Conservation (phyloP, 2,888 invertebrate species). For the Cynaeus angustus region DNA sequence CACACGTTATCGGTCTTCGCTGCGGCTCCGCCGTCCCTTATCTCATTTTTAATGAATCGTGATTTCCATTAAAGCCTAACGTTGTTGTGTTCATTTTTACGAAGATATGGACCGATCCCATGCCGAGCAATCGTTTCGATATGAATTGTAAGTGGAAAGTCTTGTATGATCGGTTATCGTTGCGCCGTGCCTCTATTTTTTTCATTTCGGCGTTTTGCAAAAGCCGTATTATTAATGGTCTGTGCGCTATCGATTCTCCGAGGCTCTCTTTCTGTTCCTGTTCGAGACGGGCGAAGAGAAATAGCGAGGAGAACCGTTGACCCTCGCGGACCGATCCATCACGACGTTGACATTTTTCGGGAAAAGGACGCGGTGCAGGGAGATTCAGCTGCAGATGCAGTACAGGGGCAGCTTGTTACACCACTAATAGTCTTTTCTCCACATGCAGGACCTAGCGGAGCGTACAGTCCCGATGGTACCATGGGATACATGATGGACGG, state of each 20-base stretch:
- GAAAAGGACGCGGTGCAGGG: slow-evolving; percentile 43
- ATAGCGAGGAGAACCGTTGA: slow-evolving; percentile 75
- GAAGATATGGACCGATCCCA: slow-evolving; percentile 66
- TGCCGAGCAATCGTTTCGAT: slow-evolving; percentile 60
- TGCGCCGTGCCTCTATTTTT: slow-evolving; percentile 52
- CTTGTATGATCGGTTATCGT: slow-evolving; percentile 67
- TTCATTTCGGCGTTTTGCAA: slow-evolving; percentile 59
- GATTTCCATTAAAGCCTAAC: slow-evolving; percentile 68
- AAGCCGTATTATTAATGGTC: slow-evolving; percentile 60
- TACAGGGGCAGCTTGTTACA: slow-evolving; percentile 75
- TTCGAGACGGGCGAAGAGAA: slow-evolving; percentile 77
- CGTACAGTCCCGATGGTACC: slow-evolving; percentile 96
- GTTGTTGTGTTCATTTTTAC: slow-evolving; percentile 65
- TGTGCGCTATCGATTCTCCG: slow-evolving; percentile 66
- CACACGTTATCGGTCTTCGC: slow-evolving; percentile 39
- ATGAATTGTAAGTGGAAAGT: slow-evolving; percentile 68
- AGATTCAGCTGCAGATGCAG: slow-evolving; percentile 55
- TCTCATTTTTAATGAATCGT: slow-evolving; percentile 66
- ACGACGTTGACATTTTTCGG: slow-evolving; percentile 54
- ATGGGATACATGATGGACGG: slow-evolving; percentile 99
- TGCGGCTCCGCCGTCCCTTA: slow-evolving; percentile 50
- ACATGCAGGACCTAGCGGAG: slow-evolving; percentile 95
- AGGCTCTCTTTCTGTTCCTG: slow-evolving; percentile 66
- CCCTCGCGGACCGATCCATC: slow-evolving; percentile 77
- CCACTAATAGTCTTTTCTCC: slow-evolving; percentile 88